A percentile compares a stretch with the other conserved stretches of the same genome.
phyloP scores from a whole-genome alignment of 1,140 invertebrate genomes.

The Aphaenogaster ashmeadi region DNA sequence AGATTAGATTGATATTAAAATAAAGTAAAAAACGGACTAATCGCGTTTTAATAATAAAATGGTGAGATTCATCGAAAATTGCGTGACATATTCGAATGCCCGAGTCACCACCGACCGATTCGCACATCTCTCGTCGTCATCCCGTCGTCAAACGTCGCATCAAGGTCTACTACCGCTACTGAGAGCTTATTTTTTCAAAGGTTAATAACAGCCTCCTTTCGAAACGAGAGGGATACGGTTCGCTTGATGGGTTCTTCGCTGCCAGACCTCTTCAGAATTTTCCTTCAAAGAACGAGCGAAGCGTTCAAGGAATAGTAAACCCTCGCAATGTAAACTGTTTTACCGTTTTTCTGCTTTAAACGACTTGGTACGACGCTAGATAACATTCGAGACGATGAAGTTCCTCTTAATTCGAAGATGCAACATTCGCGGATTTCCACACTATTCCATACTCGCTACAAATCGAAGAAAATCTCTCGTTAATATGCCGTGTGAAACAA shows the following conservation, averaged over 20 bases:
- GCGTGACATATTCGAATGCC: background rate
- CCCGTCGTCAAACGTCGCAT: background rate
- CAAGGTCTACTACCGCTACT: background rate
- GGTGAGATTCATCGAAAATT: background rate
- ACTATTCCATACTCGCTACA: background rate
- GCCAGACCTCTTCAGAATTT: slow-evolving; percentile 60
- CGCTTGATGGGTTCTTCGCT: slow-evolving; percentile 59
- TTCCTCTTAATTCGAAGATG: slow-evolving; percentile 13
- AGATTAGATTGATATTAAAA: background rate
- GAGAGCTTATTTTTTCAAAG: slow-evolving; percentile 34
- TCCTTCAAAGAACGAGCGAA: slow-evolving; percentile 37
- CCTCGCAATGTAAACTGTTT: slow-evolving; percentile 43
- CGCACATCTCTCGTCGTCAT: background rate
- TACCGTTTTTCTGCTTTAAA: slow-evolving; percentile 39
- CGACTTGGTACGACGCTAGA: slow-evolving; percentile 18
- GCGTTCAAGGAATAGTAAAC: slow-evolving; percentile 32
- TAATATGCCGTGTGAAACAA: background rate
- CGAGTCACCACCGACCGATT: background rate
- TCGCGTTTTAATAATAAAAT: background rate
- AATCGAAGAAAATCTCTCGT: background rate
- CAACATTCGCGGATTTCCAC: background rate
- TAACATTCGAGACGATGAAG: slow-evolving; percentile 4
- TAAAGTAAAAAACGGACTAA: background rate
- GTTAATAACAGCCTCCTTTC: slow-evolving; percentile 48
- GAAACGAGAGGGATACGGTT: slow-evolving; percentile 39